Evolutionary conservation across 2,888 invertebrate species (phyloP).

Genomic region (Eilema sororculum): DNA sequence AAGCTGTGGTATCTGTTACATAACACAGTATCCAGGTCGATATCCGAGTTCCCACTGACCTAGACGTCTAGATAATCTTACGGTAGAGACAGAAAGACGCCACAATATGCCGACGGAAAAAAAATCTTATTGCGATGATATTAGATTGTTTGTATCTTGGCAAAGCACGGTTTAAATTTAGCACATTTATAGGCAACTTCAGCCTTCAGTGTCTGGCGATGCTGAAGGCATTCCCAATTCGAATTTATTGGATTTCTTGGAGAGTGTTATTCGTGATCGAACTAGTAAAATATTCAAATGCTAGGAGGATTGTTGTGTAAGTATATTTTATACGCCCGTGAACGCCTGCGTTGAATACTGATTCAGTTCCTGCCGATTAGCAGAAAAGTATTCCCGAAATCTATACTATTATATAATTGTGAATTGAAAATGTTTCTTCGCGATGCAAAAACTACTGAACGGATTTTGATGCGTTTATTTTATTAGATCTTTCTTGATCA

Average conservation of each 20-base stretch:
- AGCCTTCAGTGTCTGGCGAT: conserved; percentile 9
- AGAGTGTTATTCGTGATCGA: conserved; percentile 15
- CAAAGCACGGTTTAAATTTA: conserved; percentile 2
- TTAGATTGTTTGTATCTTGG: not conserved
- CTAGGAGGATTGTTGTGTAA: not conserved
- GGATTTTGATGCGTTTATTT: no score
- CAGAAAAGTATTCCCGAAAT: not conserved
- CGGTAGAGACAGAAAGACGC: conserved; percentile 56
- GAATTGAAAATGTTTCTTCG: no score
- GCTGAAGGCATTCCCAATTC: conserved; percentile 11
- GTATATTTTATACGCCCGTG: not conserved
- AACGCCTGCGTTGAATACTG: not conserved
- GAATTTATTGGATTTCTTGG: conserved; percentile 19
- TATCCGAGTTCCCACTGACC: conserved; percentile 61
- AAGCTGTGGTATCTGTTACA: conserved; percentile 42
- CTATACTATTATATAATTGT: no score
- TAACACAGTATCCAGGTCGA: conserved; percentile 56
- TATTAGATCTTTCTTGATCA: no score
- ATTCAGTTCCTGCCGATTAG: not conserved
- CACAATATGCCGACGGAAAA: conserved; percentile 19
- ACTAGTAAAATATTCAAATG: conserved; percentile 4
- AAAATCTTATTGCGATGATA: not conserved
- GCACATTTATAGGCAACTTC: conserved; percentile 15
- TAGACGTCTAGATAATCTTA: conserved; percentile 59
- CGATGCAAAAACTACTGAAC: no score